These are phyloP conservation scores for Leptinotarsa texana DNA, from an alignment of 1,140 invertebrate species.

Conservation along the genomic window DNA sequence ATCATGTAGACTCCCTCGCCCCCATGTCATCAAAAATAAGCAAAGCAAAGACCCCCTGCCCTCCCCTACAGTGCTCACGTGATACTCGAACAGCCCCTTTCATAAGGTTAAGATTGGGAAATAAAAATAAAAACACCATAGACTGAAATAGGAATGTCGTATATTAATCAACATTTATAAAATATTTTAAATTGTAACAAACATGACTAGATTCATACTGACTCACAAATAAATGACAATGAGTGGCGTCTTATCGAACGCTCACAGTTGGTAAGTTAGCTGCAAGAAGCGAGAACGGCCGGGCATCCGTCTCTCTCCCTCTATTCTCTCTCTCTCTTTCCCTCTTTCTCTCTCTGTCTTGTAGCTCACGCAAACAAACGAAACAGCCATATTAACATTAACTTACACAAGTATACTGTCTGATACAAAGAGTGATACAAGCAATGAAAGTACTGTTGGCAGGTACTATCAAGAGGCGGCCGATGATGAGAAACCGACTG, in stretches of 20 bases:
- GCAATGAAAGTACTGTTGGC: conserved; percentile 3
- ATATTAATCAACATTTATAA: conserved; percentile 60
- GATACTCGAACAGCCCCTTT: too few species aligned
- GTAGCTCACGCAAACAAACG: conserved; percentile 38
- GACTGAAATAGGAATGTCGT: conserved; percentile 58
- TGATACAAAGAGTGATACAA: conserved; percentile 41
- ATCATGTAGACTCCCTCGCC: too few species aligned
- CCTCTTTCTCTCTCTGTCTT: conserved; percentile 11
- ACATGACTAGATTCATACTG: conserved; percentile 59
- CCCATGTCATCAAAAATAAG: too few species aligned
- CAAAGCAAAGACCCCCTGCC: too few species aligned
- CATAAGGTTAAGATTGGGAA: too few species aligned
- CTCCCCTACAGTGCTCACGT: too few species aligned
- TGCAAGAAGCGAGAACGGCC: conserved; percentile 36
- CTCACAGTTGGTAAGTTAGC: conserved; percentile 28
- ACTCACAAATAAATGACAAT: conserved; percentile 57
- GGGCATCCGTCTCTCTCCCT: conserved; percentile 27
- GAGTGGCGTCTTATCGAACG: conserved; percentile 45
- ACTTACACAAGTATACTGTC: conserved; percentile 50
- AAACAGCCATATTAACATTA: conserved; percentile 52
- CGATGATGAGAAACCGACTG: too few species aligned
- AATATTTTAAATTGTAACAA: conserved; percentile 59
- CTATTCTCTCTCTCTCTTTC: conserved; percentile 1
- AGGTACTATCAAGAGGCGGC: too few species aligned
- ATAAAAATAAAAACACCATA: neutral